Conservation (phyloP, 1,140 invertebrate species). For the Lethrus apterus region DNA sequence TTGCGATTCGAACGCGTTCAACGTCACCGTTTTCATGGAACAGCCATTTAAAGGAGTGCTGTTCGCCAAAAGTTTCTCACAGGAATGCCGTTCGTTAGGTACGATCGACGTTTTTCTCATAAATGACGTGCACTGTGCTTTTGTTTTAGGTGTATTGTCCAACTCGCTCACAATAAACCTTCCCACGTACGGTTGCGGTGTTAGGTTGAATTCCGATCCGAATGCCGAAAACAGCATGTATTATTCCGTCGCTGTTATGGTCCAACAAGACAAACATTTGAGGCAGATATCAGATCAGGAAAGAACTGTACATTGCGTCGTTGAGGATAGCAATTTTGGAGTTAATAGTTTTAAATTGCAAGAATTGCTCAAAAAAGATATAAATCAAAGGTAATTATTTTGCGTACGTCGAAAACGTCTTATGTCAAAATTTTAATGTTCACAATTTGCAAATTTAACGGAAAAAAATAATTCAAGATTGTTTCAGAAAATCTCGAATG, state of each 20-base stretch:
- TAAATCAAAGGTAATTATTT: too few species aligned
- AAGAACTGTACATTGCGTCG: slow-evolving; percentile 49
- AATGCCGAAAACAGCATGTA: slow-evolving; percentile 45
- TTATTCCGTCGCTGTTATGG: slow-evolving; percentile 55
- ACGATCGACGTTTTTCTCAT: slow-evolving; percentile 8
- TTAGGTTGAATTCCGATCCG: slow-evolving; percentile 47
- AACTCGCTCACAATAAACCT: slow-evolving; percentile 47
- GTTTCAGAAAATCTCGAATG: too few species aligned
- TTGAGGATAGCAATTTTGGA: too few species aligned
- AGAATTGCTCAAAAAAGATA: too few species aligned
- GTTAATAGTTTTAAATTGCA: too few species aligned
- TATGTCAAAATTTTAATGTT: too few species aligned
- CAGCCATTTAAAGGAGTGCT: slow-evolving; percentile 59
- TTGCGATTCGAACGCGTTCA: slow-evolving; percentile 34
- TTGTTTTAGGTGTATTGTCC: slow-evolving; percentile 28
- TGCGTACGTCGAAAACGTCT: too few species aligned
- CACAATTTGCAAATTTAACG: too few species aligned
- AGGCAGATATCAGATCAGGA: slow-evolving; percentile 63
- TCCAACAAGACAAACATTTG: slow-evolving; percentile 62
- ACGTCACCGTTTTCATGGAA: slow-evolving; percentile 42
- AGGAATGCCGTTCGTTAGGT: slow-evolving; percentile 55
- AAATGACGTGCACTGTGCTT: background rate
- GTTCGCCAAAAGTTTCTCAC: slow-evolving; percentile 62
- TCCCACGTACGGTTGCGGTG: slow-evolving; percentile 57
- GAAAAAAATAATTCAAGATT: too few species aligned